Base-by-base conservation (phyloP, 2,797 vertebrate species). In the Schizothorax lantsangensis region DNA sequence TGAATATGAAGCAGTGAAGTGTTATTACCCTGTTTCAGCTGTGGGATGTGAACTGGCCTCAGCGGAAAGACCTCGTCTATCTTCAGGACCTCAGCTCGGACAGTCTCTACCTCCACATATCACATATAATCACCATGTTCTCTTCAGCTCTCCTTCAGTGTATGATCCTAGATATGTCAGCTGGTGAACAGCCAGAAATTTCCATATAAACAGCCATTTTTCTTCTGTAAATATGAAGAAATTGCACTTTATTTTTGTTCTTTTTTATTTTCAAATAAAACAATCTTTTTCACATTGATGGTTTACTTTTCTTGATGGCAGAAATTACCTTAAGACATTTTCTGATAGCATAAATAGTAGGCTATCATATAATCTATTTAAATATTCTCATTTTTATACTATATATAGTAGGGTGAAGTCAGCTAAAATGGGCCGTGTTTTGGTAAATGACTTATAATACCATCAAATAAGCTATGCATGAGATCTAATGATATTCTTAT, bases 181-280 rank as follows among this genome's bases (percentile, higher is more conserved):
- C 30, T 87, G 71, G 84, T 90, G n/a, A 86, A 68, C 26, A 49
- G 14, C 43, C 2, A 38, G 12, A 84, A n/a, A n/a, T n/a, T n/a
- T n/a, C n/a, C n/a, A n/a, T n/a, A n/a, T n/a, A n/a, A n/a, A n/a
- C n/a, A n/a, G n/a, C n/a, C n/a, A n/a, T n/a, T n/a, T n/a, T n/a
- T n/a, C n/a, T n/a, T n/a, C n/a, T n/a, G n/a, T n/a, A 6, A 21
- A 75, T 45, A 33, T n/a, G 19, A 12, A 9, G 23, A 87, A 79
- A 6, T 64, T 81, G 85, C 85, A 90, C 87, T 90, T 90, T 78
- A n/a, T n/a, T n/a, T n/a, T n/a, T n/a, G n/a, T n/a, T n/a, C n/a
- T 23, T 0, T 17, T 7, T 74, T 19, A 0, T 21, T 40, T 79
- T 62, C 12, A 3, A 81, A 69, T 69, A 81, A 81, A 69, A 23